Base-by-base conservation (phyloP, 2,113 vertebrate species). In the Melanerpes aurifrons region DNA sequence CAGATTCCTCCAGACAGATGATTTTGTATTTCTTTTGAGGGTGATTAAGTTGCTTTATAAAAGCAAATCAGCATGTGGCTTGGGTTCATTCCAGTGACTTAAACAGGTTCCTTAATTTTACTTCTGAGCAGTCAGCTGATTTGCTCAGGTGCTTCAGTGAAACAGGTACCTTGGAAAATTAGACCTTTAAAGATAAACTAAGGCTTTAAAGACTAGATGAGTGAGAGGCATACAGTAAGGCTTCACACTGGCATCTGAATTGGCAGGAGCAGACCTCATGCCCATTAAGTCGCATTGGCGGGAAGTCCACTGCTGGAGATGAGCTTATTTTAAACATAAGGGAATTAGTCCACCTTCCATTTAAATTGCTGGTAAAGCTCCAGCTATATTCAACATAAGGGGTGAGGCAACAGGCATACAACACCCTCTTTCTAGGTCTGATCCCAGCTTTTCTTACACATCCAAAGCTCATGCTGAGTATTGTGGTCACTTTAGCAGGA, bases 401-500 rank as follows among this genome's bases (percentile, higher is more conserved):
- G n/a, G 85, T 91, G 87, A 89, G 95, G 87, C 89, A 96, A 48
- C 61, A 95, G 92, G 58, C 91, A 35, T 5, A 87, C 89, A 96
- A 93, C 95, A 47, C 91, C 81, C 75, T 76, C 59, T 47, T 87
- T 64, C 89, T 76, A 93, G 90, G 81, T 77, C 84, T 89, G 89
- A 95, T 95, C 92, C 72, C 31, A 0, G 87, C 90, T 91, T 94
- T 96, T 93, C 81, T 94, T 84, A 82, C 16, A 15, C 35, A 37
- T 66, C 72, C 81, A 74, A 73, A 70, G 68, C 93, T 95, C 92
- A 82, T 22, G 82, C 87, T 93, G 95, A 93, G 94, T 87, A 53
- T 86, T 91, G 91, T 80, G 81, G 95, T 92, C 84, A 73, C 72
- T 94, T 95, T 80, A 95, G 93, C 75, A 90, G 93, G 93, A 96